A percentile compares a stretch with the other conserved stretches of the same genome.
These are phyloP conservation scores for Nibea albiflora DNA, from an alignment of 2,113 vertebrate species.

Conservation along the genomic window DNA sequence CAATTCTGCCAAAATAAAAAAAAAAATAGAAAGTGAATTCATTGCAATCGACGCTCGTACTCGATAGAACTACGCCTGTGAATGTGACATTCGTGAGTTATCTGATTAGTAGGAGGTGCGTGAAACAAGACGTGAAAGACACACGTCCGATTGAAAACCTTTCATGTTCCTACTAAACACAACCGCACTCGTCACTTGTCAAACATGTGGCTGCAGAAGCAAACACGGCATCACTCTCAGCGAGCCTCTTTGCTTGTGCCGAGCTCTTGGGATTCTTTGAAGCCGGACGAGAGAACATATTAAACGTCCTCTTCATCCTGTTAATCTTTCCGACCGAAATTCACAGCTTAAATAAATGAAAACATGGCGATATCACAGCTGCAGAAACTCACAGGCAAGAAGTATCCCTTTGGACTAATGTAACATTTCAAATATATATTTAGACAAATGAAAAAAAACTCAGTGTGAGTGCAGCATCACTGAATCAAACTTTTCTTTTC, in stretches of 20 bases:
- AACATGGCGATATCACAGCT: slow-evolving; percentile 23
- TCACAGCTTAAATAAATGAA: slow-evolving; percentile 75
- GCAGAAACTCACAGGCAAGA: slow-evolving; percentile 41
- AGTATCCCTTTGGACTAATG: slow-evolving; percentile 48
- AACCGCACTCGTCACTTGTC: slow-evolving; percentile 11
- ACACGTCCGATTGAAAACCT: slow-evolving; percentile 60
- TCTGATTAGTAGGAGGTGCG: slow-evolving; percentile 6
- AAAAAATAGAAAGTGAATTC: not conserved
- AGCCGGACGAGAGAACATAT: slow-evolving; percentile 20
- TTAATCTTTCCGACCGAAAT: slow-evolving; percentile 48
- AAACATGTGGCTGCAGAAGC: slow-evolving; percentile 37
- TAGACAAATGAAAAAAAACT: slow-evolving; percentile 43
- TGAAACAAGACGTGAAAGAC: slow-evolving; percentile 61
- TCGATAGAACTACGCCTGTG: not conserved
- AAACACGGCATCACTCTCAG: slow-evolving; percentile 10
- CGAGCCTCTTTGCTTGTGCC: slow-evolving; percentile 20
- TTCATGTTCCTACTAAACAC: slow-evolving; percentile 31
- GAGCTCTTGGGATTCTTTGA: slow-evolving; percentile 13
- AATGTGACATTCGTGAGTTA: slow-evolving; percentile 30
- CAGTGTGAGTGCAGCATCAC: slow-evolving; percentile 29
- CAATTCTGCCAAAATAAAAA: slow-evolving; percentile 32
- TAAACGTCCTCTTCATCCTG: slow-evolving; percentile 9
- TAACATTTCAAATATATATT: slow-evolving; percentile 32
- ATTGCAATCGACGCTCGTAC: slow-evolving; percentile 2
- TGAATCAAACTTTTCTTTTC: not conserved